These are phyloP conservation scores for Burhinus bistriatus DNA, from an alignment of 2,113 vertebrate species.

Conservation along the genomic window DNA sequence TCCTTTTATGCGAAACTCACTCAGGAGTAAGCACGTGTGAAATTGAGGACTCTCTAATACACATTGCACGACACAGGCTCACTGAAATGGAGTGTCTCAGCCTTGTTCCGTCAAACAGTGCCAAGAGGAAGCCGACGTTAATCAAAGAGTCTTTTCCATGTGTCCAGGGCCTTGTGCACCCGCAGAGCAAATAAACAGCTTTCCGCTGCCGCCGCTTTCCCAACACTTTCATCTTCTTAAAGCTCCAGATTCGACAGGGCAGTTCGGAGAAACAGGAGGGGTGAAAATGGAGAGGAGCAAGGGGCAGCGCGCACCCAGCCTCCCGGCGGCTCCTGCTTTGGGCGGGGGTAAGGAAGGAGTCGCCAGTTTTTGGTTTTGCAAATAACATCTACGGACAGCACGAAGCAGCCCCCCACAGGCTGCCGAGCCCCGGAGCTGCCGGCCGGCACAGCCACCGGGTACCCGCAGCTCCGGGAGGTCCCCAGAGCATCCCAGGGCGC, in stretches of 20 bases:
- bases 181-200: constrained; percentile 41
- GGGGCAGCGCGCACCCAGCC: not conserved
- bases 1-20: constrained; percentile 95
- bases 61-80: constrained; percentile 74
- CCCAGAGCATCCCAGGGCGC: not conserved
- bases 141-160: constrained; percentile 67
- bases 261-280: not conserved
- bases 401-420: not conserved
- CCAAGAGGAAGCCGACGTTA: constrained; percentile 62
- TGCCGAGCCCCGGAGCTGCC: not conserved
- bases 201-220: not conserved
- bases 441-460: not conserved
- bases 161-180: constrained; percentile 35
- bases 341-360: not conserved
- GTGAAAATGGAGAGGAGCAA: not conserved
- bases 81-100: constrained; percentile 71
- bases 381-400: not conserved
- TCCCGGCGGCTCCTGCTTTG: not conserved
- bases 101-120: constrained; percentile 73
- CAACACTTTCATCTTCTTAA: not conserved
- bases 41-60: constrained; percentile 96
- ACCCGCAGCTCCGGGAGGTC: not conserved
- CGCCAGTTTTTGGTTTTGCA: rapidly evolving
- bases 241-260: not conserved
- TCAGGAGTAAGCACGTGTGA: constrained; percentile 99